A percentile compares a stretch with the other conserved stretches of the same genome.
Conservation (phyloP, 2,888 invertebrate species). For the Blastobasis lacticolella region DNA sequence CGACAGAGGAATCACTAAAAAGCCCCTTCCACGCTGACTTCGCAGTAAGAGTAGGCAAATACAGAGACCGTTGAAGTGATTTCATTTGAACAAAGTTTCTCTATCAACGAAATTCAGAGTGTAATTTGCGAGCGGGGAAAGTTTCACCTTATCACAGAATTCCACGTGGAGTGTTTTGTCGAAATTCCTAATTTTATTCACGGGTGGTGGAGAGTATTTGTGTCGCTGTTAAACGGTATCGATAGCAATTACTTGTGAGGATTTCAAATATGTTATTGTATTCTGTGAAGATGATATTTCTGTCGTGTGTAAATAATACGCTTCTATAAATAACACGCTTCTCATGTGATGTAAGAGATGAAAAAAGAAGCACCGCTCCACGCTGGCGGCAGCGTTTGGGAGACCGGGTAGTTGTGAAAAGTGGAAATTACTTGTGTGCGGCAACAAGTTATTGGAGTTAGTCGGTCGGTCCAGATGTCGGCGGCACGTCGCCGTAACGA, state of each 20-base stretch:
- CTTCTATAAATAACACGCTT: too few relatives aligned
- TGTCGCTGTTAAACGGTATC: too few relatives aligned
- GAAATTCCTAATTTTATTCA: slow-evolving; percentile 57
- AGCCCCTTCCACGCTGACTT: slow-evolving; percentile 33
- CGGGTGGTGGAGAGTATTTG: slow-evolving; percentile 26
- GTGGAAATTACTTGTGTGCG: slow-evolving; percentile 4
- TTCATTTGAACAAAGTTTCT: slow-evolving; percentile 65
- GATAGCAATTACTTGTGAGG: too few relatives aligned
- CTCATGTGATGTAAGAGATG: too few relatives aligned
- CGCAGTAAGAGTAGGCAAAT: slow-evolving; percentile 51
- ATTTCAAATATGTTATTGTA: too few relatives aligned
- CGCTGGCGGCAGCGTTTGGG: background rate
- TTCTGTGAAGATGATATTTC: too few relatives aligned
- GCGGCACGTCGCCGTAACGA: slow-evolving; percentile 63
- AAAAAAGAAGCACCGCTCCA: background rate
- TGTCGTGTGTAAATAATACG: too few relatives aligned
- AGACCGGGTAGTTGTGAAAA: background rate
- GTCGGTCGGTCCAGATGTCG: slow-evolving; percentile 51
- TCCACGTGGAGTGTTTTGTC: slow-evolving; percentile 69
- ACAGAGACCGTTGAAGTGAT: slow-evolving; percentile 57
- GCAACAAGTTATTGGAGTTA: slow-evolving; percentile 50
- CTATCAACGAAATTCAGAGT: slow-evolving; percentile 65
- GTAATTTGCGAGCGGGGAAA: slow-evolving; percentile 67
- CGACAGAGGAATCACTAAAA: slow-evolving; percentile 33
- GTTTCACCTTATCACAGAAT: slow-evolving; percentile 67